Percentiles rank a stretch among this genome's conserved stretches.
These are phyloP conservation scores for Marcusenius ussheri DNA, from an alignment of 2,113 vertebrate genomes.

Conservation along the genomic window DNA sequence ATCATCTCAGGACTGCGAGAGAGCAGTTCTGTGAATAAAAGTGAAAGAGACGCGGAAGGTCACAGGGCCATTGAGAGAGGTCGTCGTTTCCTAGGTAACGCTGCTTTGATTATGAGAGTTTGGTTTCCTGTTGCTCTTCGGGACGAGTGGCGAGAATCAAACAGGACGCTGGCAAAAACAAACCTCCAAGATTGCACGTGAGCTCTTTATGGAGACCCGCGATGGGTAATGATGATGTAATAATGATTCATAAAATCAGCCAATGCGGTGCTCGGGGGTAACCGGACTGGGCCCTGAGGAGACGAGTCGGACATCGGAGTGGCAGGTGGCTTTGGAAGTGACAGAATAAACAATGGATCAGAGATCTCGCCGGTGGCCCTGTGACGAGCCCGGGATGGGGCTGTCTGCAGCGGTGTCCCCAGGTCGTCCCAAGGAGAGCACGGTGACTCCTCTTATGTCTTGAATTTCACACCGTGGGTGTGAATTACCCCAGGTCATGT, in stretches of 20 bases:
- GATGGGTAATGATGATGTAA: not conserved
- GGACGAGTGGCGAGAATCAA: conserved; percentile 35
- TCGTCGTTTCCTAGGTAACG: conserved; percentile 40
- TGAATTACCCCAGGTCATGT: not conserved
- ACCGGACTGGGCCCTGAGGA: too few relatives aligned
- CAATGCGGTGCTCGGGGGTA: not conserved
- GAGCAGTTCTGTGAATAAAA: conserved; percentile 46
- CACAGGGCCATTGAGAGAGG: conserved; percentile 39
- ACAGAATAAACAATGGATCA: not conserved
- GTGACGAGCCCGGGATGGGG: not conserved
- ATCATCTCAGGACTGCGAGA: conserved; percentile 18
- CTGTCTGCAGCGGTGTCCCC: not conserved
- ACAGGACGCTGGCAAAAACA: not conserved
- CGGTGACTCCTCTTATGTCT: not conserved
- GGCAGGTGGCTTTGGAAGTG: not conserved
- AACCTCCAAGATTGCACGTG: too few relatives aligned
- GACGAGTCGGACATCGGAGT: not conserved
- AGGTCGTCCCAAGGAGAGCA: conserved; percentile 1
- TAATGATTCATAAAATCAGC: not conserved
- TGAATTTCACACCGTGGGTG: not conserved
- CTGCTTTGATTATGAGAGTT: conserved; percentile 39
- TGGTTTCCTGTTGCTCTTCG: conserved; percentile 40
- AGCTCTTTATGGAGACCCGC: not conserved
- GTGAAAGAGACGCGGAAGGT: not conserved
- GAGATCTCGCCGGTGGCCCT: not conserved